These are phyloP conservation scores for Sebastes variabilis DNA, from an alignment of 2,797 vertebrate species.

Conservation along the genomic window DNA sequence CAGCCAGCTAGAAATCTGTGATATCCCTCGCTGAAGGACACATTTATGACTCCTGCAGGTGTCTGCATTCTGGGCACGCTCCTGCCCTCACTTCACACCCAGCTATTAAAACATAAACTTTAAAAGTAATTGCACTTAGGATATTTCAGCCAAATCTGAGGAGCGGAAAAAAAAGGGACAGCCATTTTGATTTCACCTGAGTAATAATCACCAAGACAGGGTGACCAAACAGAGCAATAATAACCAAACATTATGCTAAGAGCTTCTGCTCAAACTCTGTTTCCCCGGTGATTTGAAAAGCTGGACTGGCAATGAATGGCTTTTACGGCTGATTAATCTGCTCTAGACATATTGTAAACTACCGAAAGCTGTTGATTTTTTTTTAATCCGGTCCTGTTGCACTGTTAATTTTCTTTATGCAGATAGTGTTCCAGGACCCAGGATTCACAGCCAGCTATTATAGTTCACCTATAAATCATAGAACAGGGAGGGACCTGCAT, in stretches of 20 bases:
- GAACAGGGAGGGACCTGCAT: constrained; percentile 32
- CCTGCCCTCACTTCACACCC: constrained; percentile 57
- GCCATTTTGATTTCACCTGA: constrained; percentile 76
- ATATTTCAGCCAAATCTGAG: constrained; percentile 70
- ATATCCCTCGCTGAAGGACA: constrained; percentile 67
- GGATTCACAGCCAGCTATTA: constrained; percentile 52
- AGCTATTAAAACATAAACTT: constrained; percentile 78
- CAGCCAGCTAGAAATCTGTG: constrained; percentile 30
- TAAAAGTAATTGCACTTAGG: constrained; percentile 77
- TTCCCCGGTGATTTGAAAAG: constrained; percentile 67
- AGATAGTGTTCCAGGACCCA: constrained; percentile 29
- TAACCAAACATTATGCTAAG: constrained; percentile 80
- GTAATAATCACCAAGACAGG: constrained; percentile 73
- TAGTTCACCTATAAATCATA: constrained; percentile 57
- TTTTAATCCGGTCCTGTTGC: constrained; percentile 45
- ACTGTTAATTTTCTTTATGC: constrained; percentile 64
- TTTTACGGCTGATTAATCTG: constrained; percentile 80
- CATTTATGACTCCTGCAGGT: constrained; percentile 56
- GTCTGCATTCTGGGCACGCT: constrained; percentile 60
- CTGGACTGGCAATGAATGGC: constrained; percentile 65
- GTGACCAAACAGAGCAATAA: constrained; percentile 76
- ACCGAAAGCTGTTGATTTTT: constrained; percentile 63
- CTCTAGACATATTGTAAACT: constrained; percentile 74
- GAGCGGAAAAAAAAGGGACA: constrained; percentile 30
- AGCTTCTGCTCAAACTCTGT: constrained; percentile 68